These are phyloP conservation scores for Dissostichus mawsoni DNA, from an alignment of 2,113 vertebrate species.

Conservation along the genomic window DNA sequence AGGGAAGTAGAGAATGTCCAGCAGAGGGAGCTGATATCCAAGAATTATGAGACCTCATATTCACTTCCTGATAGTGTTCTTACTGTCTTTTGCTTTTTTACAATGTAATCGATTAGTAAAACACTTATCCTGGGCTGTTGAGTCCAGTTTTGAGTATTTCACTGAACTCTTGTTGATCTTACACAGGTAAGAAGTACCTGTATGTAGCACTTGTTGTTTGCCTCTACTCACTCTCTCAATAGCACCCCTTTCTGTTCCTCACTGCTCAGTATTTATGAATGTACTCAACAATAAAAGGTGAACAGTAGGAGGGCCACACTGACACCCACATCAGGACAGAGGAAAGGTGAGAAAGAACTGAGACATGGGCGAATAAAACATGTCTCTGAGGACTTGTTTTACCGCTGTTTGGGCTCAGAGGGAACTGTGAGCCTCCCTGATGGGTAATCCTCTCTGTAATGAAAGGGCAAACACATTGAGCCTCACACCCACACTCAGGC, in stretches of 20 bases:
- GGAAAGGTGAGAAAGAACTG: conserved; percentile 74
- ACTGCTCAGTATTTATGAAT: conserved; percentile 53
- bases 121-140: conserved; percentile 2
- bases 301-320: conserved; percentile 54
- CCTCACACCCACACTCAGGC: conserved; percentile 16
- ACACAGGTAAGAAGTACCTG: conserved; percentile 4
- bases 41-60: conserved; percentile 38
- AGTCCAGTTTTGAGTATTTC: neutral
- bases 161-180: neutral
- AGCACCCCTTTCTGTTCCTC: conserved; percentile 19
- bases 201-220: conserved; percentile 8
- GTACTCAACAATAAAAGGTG: conserved; percentile 44
- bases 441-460: conserved; percentile 67
- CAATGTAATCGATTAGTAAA: conserved; percentile 13
- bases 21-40: conserved; percentile 76
- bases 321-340: conserved; percentile 58
- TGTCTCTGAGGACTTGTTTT: conserved; percentile 70
- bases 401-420: conserved; percentile 34
- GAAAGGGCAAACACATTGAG: conserved; percentile 43
- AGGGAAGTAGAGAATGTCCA: conserved; percentile 34
- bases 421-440: conserved; percentile 37
- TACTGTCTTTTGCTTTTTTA: conserved; percentile 5
- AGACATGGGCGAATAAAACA: conserved; percentile 70
- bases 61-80: neutral
- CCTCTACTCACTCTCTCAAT: neutral